Evolutionary conservation across 2,888 invertebrate genomes (phyloP).

Genomic region (Ochropacha duplaris): DNA sequence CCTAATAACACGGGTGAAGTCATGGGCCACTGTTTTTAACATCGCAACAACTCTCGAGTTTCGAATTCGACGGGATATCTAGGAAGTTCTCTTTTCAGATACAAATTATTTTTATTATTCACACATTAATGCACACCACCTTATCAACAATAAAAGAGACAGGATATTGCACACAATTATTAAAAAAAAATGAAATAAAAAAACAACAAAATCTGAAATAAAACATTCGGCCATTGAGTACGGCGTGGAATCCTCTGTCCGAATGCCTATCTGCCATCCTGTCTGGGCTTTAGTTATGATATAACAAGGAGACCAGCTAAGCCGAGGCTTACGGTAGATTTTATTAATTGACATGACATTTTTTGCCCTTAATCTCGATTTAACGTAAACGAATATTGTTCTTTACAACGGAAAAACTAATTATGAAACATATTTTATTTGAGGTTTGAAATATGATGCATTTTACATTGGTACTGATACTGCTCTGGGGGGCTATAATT

Average conservation of each 20-base stretch:
- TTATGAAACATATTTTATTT: not conserved
- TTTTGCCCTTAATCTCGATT: conserved; percentile 34
- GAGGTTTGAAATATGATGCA: not conserved
- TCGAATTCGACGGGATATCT: too few species aligned
- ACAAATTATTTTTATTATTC: too few species aligned
- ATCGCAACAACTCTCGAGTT: too few species aligned
- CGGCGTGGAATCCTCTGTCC: conserved; percentile 8
- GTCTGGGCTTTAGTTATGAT: conserved; percentile 68
- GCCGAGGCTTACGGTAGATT: conserved; percentile 69
- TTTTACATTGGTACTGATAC: too few species aligned
- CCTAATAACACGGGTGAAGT: too few species aligned
- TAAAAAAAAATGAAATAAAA: too few species aligned
- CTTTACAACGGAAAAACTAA: not conserved
- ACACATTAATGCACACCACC: too few species aligned
- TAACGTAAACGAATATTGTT: conserved; percentile 3
- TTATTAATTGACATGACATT: conserved; percentile 78
- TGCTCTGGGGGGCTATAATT: too few species aligned
- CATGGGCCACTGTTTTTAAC: too few species aligned
- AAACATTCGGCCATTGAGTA: not conserved
- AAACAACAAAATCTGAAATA: not conserved
- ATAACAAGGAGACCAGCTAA: conserved; percentile 72
- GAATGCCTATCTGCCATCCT: conserved; percentile 38
- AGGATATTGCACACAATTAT: too few species aligned
- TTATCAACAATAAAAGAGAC: too few species aligned
- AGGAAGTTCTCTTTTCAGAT: too few species aligned